phyloP scores from a whole-genome alignment of 2,113 vertebrate species.

The Pseudopipra pipra region DNA sequence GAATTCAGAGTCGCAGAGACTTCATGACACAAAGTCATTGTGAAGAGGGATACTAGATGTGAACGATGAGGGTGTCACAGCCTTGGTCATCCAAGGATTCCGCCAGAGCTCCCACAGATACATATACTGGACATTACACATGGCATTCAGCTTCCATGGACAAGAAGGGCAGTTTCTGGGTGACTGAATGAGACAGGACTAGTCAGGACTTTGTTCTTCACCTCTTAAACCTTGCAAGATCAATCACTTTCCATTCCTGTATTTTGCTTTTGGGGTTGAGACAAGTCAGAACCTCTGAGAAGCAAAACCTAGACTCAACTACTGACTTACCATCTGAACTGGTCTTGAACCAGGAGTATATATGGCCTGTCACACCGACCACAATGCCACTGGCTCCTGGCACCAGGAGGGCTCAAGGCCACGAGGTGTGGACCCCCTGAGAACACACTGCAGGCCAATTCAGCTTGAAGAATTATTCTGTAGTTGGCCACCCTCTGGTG shows the following conservation, averaged over 20 bases:
- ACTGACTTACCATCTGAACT: neutral
- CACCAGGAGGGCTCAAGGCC: neutral
- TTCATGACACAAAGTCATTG: neutral
- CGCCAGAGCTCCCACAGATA: neutral
- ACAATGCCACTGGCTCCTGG: too few species aligned
- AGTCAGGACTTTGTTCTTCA: neutral
- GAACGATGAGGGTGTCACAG: neutral
- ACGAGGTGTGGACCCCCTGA: fast-evolving
- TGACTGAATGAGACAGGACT: neutral
- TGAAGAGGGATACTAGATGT: neutral
- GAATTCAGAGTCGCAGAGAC: neutral
- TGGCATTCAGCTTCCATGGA: neutral
- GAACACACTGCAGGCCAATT: neutral
- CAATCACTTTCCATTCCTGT: neutral
- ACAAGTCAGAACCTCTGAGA: neutral
- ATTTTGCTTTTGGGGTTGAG: neutral
- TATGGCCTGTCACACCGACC: neutral
- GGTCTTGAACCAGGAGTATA: neutral
- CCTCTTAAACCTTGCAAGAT: neutral
- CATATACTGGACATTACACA: neutral
- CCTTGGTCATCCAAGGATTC: neutral
- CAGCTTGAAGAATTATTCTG: neutral
- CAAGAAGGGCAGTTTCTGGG: neutral
- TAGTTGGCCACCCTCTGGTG: neutral
- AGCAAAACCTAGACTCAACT: neutral